phyloP scores from a whole-genome alignment of 2,113 vertebrate genomes.

The Genyomyrus donnyi region DNA sequence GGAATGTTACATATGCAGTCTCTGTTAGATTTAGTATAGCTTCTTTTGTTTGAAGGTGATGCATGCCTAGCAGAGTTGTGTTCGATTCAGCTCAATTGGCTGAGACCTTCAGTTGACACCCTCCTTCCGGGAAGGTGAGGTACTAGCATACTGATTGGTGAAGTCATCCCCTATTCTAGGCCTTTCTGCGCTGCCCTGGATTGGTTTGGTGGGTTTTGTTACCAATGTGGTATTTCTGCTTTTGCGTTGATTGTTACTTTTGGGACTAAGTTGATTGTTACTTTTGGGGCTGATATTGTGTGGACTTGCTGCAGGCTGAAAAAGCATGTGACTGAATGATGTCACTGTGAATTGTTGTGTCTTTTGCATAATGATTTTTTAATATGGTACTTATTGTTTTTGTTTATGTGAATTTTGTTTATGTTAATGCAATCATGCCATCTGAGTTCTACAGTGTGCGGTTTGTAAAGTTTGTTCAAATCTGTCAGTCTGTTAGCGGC shows the following conservation, averaged over 20 bases:
- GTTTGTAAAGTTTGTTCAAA: background rate
- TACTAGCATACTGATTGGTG: background rate
- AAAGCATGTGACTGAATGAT: background rate
- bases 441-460: background rate
- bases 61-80: background rate
- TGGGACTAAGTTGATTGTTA: background rate
- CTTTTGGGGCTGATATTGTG: background rate
- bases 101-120: background rate
- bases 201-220: background rate
- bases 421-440: background rate
- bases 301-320: background rate
- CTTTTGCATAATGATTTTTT: background rate
- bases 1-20: background rate
- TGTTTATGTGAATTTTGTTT: background rate
- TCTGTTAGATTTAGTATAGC: background rate
- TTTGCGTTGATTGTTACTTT: background rate
- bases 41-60: background rate
- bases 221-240: background rate
- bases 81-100: background rate
- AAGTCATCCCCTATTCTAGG: background rate
- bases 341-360: background rate
- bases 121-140: background rate
- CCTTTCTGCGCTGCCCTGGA: background rate
- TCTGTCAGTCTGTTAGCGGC: background rate
- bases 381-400: background rate